Evolutionary conservation across 2,113 vertebrate species (phyloP).

Genomic region (Triplophysa tibetana): DNA sequence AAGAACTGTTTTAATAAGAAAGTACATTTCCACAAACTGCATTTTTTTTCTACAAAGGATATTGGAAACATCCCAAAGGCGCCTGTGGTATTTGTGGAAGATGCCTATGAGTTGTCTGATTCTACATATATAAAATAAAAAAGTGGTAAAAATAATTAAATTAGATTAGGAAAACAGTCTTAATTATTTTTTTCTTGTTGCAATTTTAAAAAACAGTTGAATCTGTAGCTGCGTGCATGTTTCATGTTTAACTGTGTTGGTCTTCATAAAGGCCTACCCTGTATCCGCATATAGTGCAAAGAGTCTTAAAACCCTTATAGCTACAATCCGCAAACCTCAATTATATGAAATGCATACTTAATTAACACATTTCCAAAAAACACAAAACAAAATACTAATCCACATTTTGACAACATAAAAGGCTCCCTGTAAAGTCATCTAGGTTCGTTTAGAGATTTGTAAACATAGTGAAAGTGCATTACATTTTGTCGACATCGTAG

Average conservation of each 20-base stretch:
- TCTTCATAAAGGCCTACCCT: slow-evolving; percentile 62
- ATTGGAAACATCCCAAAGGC: slow-evolving; percentile 16
- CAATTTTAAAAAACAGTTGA: too few relatives aligned
- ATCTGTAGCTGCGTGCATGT: too few relatives aligned
- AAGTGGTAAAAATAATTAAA: neutral
- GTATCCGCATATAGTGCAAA: slow-evolving; percentile 83
- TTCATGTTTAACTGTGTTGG: neutral
- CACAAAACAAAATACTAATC: slow-evolving; percentile 15
- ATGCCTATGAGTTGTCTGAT: neutral
- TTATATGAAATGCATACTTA: slow-evolving; percentile 15
- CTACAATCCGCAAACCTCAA: slow-evolving; percentile 50
- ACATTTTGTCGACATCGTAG: slow-evolving; percentile 32
- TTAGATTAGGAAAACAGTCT: neutral
- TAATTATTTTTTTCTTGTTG: too few relatives aligned
- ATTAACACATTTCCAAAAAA: slow-evolving; percentile 25
- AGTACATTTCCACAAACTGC: slow-evolving; percentile 29
- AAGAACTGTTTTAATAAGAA: slow-evolving; percentile 29
- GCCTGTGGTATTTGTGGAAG: neutral
- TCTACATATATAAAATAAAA: neutral
- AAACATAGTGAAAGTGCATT: slow-evolving; percentile 63
- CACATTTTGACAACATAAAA: slow-evolving; percentile 32
- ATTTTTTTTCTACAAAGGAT: slow-evolving; percentile 18
- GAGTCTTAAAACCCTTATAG: slow-evolving; percentile 42
- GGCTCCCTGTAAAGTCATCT: slow-evolving; percentile 58
- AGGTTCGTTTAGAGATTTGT: slow-evolving; percentile 54